Evolutionary conservation across 92 coral and sea anemone species (phyloP).

Genomic region (Paramuricea clavata): DNA sequence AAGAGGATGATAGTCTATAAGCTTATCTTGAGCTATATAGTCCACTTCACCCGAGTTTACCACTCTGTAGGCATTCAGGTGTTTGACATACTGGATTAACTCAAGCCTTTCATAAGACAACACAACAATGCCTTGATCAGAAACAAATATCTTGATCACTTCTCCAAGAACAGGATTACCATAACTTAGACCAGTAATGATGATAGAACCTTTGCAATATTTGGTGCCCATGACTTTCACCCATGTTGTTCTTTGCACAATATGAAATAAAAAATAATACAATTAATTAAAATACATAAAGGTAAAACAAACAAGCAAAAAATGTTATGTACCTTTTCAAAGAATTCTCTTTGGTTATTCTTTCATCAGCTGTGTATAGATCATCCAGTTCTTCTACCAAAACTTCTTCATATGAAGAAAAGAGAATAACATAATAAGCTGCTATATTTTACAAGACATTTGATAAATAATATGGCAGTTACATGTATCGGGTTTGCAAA

Average conservation of each 20-base stretch:
- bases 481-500: not conserved
- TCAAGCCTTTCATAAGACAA: conserved; percentile 43
- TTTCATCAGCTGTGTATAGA: not conserved
- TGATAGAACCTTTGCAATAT: conserved; percentile 43
- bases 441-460: not conserved
- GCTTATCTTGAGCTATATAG: conserved; percentile 30
- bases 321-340: not conserved
- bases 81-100: conserved; percentile 33
- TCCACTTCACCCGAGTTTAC: conserved; percentile 27
- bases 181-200: conserved; percentile 59
- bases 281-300: too few species aligned
- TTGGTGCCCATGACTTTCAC: conserved; percentile 57
- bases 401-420: not conserved
- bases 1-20: conserved; percentile 60
- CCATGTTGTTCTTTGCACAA: conserved; percentile 52
- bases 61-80: conserved; percentile 52
- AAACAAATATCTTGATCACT: conserved; percentile 40
- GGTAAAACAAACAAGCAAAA: too few species aligned
- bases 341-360: not conserved
- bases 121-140: conserved; percentile 42
- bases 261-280: not conserved
- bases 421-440: not conserved
- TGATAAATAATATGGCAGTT: too few species aligned
- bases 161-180: conserved; percentile 59
- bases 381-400: not conserved